Evolutionary conservation across 2,113 vertebrate genomes (phyloP).

Genomic region (Larimichthys polyactis): DNA sequence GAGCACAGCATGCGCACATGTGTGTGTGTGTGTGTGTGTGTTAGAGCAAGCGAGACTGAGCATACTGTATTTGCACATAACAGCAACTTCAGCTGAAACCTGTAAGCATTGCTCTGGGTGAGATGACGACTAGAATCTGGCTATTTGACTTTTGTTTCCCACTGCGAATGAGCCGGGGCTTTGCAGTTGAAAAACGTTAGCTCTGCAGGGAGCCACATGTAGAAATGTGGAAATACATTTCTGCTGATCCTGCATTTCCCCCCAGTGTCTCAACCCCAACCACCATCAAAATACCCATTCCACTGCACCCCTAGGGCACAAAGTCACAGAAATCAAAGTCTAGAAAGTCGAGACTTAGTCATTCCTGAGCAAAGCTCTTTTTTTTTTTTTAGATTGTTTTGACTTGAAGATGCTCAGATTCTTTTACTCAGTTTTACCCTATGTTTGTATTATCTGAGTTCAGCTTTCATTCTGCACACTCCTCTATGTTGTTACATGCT

Average conservation of each 20-base stretch:
- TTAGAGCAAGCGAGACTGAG: background rate
- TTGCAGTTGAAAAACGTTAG: constrained; percentile 23
- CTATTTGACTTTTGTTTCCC: constrained; percentile 44
- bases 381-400: background rate
- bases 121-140: constrained; percentile 19
- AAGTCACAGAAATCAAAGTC: constrained; percentile 36
- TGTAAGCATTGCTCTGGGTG: constrained; percentile 21
- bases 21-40: no score
- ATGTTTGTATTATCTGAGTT: background rate
- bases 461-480: background rate
- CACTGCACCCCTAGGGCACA: constrained; percentile 4
- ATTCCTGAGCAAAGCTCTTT: background rate
- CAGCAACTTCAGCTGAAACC: background rate
- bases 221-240: constrained; percentile 47
- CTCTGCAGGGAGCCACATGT: constrained; percentile 48
- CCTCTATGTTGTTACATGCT: background rate
- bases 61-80: constrained; percentile 14
- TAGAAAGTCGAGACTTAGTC: constrained; percentile 16
- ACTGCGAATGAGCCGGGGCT: constrained; percentile 39
- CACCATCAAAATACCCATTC: constrained; percentile 8
- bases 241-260: constrained; percentile 67
- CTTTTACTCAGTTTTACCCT: background rate
- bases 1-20: background rate
- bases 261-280: constrained; percentile 26
- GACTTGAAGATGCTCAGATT: background rate